phyloP scores from a whole-genome alignment of 2,797 vertebrate species.

The Apodemus agrarius region DNA sequence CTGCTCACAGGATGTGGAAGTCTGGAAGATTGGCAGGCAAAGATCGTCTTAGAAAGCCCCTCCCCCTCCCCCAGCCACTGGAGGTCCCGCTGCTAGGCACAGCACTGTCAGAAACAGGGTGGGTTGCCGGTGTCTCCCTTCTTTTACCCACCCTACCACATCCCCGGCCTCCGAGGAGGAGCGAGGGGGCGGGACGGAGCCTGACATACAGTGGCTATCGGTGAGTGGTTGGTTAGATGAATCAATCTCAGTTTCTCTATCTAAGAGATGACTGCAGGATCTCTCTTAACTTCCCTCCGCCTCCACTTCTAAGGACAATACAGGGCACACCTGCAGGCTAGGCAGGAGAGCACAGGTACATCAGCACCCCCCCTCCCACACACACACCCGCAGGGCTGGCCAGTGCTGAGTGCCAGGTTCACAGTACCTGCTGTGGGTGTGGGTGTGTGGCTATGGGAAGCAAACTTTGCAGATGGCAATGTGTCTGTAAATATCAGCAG shows the following conservation, averaged over 20 bases:
- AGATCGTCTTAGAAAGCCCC: neutral
- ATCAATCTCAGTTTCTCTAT: neutral
- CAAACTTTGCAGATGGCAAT: slow-evolving; percentile 65
- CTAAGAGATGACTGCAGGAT: neutral
- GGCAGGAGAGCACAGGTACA: neutral
- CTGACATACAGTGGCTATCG: neutral
- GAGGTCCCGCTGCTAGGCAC: too few relatives aligned
- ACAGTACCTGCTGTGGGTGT: neutral
- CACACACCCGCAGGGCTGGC: neutral
- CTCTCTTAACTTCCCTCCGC: neutral
- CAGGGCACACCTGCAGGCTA: neutral
- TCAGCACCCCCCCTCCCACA: neutral
- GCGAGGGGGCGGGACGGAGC: neutral
- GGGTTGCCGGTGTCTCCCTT: neutral
- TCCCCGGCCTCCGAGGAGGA: neutral
- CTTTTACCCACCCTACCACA: neutral
- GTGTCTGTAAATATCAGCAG: slow-evolving; percentile 67
- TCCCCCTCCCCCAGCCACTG: neutral
- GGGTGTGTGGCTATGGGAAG: slow-evolving; percentile 63
- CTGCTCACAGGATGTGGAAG: neutral
- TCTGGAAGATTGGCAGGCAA: fast-evolving
- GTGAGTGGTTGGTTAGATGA: neutral
- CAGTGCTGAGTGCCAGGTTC: neutral
- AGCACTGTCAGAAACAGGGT: neutral
- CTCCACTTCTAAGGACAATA: neutral